phyloP scores from a whole-genome alignment of 1,140 invertebrate genomes.

The Frieseomelitta varia region DNA sequence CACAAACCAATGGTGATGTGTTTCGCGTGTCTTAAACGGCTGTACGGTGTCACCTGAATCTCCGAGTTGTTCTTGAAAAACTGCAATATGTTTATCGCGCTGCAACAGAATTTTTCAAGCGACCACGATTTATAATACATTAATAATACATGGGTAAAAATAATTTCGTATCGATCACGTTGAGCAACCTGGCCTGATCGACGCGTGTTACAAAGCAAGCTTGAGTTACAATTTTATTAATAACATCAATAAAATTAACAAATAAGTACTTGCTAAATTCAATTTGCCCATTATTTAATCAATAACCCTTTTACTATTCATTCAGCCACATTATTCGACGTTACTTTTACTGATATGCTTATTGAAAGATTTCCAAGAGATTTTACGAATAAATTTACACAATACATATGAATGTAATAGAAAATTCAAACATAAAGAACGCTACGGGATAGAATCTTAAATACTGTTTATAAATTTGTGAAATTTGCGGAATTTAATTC shows the following conservation, averaged over 20 bases:
- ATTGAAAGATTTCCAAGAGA: neutral
- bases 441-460: too few species aligned
- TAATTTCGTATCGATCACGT: slow-evolving; percentile 46
- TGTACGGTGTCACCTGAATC: slow-evolving; percentile 80
- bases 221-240: neutral
- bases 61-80: slow-evolving; percentile 80
- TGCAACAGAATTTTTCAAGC: slow-evolving; percentile 74
- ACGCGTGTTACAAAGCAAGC: neutral
- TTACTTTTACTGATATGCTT: too few species aligned
- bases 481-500: too few species aligned
- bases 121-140: slow-evolving; percentile 29
- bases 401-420: neutral
- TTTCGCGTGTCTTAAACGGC: slow-evolving; percentile 79
- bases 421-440: too few species aligned
- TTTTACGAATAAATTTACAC: neutral
- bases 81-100: slow-evolving; percentile 81
- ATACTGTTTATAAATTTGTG: too few species aligned
- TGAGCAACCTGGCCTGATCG: slow-evolving; percentile 1
- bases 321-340: neutral
- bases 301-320: neutral
- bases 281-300: neutral
- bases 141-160: slow-evolving; percentile 47
- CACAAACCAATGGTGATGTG: slow-evolving; percentile 75
- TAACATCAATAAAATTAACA: slow-evolving; percentile 12
- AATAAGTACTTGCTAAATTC: neutral